A percentile compares a stretch with the other conserved stretches of the same genome.
Evolutionary conservation across 1,140 invertebrate genomes (phyloP).

Genomic region (Achroia grisella): DNA sequence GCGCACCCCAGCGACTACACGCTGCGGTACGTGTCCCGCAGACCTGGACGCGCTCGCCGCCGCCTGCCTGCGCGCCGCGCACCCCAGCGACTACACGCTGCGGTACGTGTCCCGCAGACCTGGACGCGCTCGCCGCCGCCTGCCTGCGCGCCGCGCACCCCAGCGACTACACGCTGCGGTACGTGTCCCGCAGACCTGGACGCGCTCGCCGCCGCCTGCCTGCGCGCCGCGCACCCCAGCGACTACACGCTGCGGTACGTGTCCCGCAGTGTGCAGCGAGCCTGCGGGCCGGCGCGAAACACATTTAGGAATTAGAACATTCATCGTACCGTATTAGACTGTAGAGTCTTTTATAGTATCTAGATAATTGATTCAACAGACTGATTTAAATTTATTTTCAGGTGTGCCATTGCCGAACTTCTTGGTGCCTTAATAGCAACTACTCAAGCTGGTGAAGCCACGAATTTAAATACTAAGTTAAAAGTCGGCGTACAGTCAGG

Average conservation of each 20-base stretch:
- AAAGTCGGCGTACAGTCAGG: conserved; percentile 41
- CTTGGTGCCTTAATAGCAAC: conserved; percentile 90
- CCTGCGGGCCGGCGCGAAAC: no score
- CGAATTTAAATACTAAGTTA: conserved; percentile 54
- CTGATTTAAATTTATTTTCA: no score
- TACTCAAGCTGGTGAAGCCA: conserved; percentile 80
- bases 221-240: conserved; percentile 48
- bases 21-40: conserved; percentile 38
- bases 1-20: conserved; percentile 51
- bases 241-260: conserved; percentile 47
- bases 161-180: conserved; percentile 53
- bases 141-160: conserved; percentile 50
- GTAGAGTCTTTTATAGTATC: no score
- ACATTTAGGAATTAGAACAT: no score
- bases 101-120: conserved; percentile 43
- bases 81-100: conserved; percentile 48
- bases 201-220: conserved; percentile 48
- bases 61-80: conserved; percentile 46
- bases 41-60: conserved; percentile 55
- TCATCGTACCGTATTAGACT: no score
- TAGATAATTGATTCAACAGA: no score
- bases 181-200: conserved; percentile 42
- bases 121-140: conserved; percentile 52
- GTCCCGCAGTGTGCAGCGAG: no score
- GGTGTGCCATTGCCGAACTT: conserved; percentile 91